A percentile compares a stretch with the other conserved stretches of the same genome.
These are phyloP conservation scores for Tenodera sinensis DNA, from an alignment of 2,888 invertebrate species.

Conservation along the genomic window DNA sequence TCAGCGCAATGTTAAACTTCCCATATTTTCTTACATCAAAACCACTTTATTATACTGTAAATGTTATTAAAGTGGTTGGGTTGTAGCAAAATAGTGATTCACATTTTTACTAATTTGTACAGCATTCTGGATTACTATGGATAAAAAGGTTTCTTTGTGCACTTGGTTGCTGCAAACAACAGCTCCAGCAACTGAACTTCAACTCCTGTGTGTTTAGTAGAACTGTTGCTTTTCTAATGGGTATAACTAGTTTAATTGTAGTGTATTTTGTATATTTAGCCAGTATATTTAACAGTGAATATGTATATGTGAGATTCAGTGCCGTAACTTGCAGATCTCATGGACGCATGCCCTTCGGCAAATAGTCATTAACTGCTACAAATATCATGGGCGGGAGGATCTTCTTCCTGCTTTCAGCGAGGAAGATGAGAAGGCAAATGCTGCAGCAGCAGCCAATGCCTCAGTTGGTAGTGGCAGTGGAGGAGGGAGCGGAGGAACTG, in stretches of 20 bases:
- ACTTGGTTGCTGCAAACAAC: no score
- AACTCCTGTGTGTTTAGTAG: no score
- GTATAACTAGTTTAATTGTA: neutral
- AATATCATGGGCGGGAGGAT: constrained; percentile 95
- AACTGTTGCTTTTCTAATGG: no score
- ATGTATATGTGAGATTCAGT: constrained; percentile 30
- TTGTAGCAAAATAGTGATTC: no score
- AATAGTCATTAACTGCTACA: constrained; percentile 97
- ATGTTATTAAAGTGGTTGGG: no score
- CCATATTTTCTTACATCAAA: no score
- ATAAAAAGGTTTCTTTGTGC: no score
- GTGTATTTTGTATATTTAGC: neutral
- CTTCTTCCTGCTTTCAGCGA: constrained; percentile 91
- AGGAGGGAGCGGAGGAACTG: constrained; percentile 38
- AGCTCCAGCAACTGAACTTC: no score
- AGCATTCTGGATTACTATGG: no score
- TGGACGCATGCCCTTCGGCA: constrained; percentile 96
- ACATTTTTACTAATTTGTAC: no score
- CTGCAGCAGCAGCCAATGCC: constrained; percentile 52
- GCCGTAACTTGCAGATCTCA: constrained; percentile 67
- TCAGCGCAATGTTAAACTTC: no score
- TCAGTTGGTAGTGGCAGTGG: constrained; percentile 30
- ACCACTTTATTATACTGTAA: no score
- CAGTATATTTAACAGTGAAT: neutral
- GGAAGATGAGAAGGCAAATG: constrained; percentile 76